Evolutionary conservation across 2,888 invertebrate species (phyloP).

Genomic region (Bellardia bayeri): DNA sequence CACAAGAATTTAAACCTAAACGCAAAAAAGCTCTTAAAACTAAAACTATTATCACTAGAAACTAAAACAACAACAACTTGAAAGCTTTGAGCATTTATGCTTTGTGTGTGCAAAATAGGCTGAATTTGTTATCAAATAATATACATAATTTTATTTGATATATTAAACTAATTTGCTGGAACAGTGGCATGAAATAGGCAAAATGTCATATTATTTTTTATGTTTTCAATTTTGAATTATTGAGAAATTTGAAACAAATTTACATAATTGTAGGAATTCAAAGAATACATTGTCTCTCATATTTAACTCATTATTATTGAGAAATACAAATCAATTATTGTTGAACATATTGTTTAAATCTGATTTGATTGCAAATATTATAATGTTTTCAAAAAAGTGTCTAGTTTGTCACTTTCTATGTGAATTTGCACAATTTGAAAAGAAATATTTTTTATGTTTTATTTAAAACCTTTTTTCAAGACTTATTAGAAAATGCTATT

Average conservation of each 20-base stretch:
- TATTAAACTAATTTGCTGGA: background rate
- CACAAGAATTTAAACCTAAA: background rate
- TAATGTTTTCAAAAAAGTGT: constrained; percentile 55
- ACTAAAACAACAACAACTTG: constrained; percentile 11
- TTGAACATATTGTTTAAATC: too few species aligned
- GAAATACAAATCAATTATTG: too few species aligned
- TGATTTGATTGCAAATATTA: too few species aligned
- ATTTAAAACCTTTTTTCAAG: too few species aligned
- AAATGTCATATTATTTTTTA: too few species aligned
- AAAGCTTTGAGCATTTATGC: constrained; percentile 22
- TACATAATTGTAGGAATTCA: too few species aligned
- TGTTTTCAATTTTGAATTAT: too few species aligned
- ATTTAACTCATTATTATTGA: too few species aligned
- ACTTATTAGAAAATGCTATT: too few species aligned
- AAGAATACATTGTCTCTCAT: too few species aligned
- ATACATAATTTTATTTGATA: background rate
- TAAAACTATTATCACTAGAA: constrained; percentile 52
- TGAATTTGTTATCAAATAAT: background rate
- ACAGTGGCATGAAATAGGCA: background rate
- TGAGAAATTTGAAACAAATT: too few species aligned
- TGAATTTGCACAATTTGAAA: constrained; percentile 27
- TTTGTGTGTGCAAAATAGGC: background rate
- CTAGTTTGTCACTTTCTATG: constrained; percentile 69
- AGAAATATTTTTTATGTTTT: too few species aligned
- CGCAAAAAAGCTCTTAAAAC: constrained; percentile 29